phyloP scores from a whole-genome alignment of 1,140 invertebrate species.

The Kradibia gibbosae region DNA sequence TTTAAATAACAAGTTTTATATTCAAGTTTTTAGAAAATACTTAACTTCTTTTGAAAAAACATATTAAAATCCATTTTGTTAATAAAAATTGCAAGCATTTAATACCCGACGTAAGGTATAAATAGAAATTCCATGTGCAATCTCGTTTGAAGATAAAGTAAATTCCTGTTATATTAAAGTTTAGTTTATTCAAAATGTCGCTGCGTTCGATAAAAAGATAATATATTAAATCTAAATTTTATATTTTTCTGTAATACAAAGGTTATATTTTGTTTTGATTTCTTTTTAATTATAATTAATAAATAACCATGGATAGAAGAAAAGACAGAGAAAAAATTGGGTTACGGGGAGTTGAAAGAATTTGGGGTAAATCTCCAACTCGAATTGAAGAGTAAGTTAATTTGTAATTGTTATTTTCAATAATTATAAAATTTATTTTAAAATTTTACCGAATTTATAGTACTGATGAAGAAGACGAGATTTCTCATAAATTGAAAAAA shows the following conservation, averaged over 20 bases:
- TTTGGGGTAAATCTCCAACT: slow-evolving; percentile 83
- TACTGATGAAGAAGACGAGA: slow-evolving; percentile 91
- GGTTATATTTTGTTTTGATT: slow-evolving; percentile 18
- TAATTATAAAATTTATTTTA: slow-evolving; percentile 49
- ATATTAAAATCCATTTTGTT: too few relatives aligned
- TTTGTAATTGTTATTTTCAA: slow-evolving; percentile 39
- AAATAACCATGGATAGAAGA: slow-evolving; percentile 65
- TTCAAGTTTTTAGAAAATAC: too few relatives aligned
- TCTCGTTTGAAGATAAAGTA: background rate
- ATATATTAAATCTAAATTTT: background rate
- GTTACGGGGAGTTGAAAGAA: slow-evolving; percentile 76
- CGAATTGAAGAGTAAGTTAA: slow-evolving; percentile 75
- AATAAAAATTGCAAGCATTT: too few relatives aligned
- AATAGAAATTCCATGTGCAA: background rate
- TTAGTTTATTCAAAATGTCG: background rate
- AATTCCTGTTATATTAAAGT: background rate
- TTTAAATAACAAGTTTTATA: too few relatives aligned
- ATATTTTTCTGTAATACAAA: background rate
- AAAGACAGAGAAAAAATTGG: slow-evolving; percentile 83
- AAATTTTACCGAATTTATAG: slow-evolving; percentile 43
- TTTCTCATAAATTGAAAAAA: slow-evolving; percentile 91
- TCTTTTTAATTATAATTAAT: background rate
- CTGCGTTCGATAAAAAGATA: background rate
- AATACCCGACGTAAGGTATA: background rate
- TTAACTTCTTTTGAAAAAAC: too few relatives aligned